Evolutionary conservation across 2,888 invertebrate genomes (phyloP), one percentile per base, ranked within the genome.

Genomic region (Folsomia candida): DNA sequence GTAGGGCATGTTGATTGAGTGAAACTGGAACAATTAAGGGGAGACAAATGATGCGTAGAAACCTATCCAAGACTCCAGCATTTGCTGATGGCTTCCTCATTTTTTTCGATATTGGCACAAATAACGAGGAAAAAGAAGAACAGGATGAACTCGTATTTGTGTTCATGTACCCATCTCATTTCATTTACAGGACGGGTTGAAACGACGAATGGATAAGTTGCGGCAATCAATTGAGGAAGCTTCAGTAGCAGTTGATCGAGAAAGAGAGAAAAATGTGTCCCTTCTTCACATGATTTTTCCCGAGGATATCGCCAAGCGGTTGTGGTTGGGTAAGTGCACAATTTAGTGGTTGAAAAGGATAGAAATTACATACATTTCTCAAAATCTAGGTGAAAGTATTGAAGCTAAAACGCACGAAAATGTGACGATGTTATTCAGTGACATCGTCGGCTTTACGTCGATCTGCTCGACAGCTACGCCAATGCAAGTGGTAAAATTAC

Each of bases 371-470:
- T 24, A 2, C 26, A 20, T 51, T 29, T 60, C 51, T 60, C 51
- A 69, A 59, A 24, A 67, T 76, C 11, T 78, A 83, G 93, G 95
- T 72, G 91, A 95, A 83, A 89, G 90, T 67, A 95, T 97, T 69
- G 94, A 94, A 84, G 94, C 96, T 0, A 92, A 94, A 83, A 94
- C 92, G 60, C 93, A 95, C 83, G 92, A 94, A 79, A 89, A 95
- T 83, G 96, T 96, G 67, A 95, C 96, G 1, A 95, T 96, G 91
- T 85, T 97, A 61, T 97, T 97, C 85, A 95, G 95, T 81, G 96
- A 97, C 81, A 95, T 97, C 68, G 96, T 97, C 0, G 96, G 96
- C 24, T 97, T 97, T 83, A 97, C 96, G 0, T 93, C 94, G 47
- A 97, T 97, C 81, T 97, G 97, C 81, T 93, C 95, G 0, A 92